phyloP scores from a whole-genome alignment of 2,113 vertebrate genomes.

The Ictalurus furcatus region DNA sequence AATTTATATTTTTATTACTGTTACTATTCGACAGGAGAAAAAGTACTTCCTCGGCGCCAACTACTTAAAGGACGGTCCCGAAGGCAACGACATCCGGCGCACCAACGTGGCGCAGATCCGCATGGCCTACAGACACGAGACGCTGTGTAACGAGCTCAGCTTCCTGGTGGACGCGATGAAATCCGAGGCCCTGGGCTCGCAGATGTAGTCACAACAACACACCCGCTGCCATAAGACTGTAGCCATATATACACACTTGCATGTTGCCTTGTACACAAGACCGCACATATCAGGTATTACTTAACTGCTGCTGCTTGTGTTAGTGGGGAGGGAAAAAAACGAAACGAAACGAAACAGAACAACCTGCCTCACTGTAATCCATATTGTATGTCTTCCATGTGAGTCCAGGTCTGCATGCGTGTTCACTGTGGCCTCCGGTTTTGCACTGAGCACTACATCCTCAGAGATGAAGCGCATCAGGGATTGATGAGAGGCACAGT shows the following conservation, averaged over 20 bases:
- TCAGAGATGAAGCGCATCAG: not conserved
- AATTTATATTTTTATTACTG: not conserved
- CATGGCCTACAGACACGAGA: constrained; percentile 93
- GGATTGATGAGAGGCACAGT: not conserved
- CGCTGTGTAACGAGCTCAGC: constrained; percentile 92
- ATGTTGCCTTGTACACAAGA: constrained; percentile 25
- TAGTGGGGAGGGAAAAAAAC: not conserved
- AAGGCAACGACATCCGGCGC: constrained; percentile 92
- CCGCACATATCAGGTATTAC: constrained; percentile 30
- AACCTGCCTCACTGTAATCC: constrained; percentile 1
- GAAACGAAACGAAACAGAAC: not conserved
- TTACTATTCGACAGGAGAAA: constrained; percentile 82
- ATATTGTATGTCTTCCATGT: constrained; percentile 34
- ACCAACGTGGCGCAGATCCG: constrained; percentile 98
- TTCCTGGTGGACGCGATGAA: constrained; percentile 92
- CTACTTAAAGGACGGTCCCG: constrained; percentile 89
- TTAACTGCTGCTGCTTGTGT: constrained; percentile 32
- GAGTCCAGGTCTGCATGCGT: constrained; percentile 21
- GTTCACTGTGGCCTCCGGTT: constrained; percentile 11
- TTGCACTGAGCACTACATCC: not conserved
- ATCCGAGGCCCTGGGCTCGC: constrained; percentile 69
- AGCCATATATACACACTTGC: constrained; percentile 14
- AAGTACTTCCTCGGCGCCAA: constrained; percentile 87
- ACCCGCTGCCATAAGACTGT: not conserved
- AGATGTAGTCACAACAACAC: constrained; percentile 42